Percentiles rank a stretch among this genome's conserved stretches.
These are phyloP conservation scores for Notocelia uddmanniana DNA, from an alignment of 2,888 invertebrate genomes.

Conservation along the genomic window DNA sequence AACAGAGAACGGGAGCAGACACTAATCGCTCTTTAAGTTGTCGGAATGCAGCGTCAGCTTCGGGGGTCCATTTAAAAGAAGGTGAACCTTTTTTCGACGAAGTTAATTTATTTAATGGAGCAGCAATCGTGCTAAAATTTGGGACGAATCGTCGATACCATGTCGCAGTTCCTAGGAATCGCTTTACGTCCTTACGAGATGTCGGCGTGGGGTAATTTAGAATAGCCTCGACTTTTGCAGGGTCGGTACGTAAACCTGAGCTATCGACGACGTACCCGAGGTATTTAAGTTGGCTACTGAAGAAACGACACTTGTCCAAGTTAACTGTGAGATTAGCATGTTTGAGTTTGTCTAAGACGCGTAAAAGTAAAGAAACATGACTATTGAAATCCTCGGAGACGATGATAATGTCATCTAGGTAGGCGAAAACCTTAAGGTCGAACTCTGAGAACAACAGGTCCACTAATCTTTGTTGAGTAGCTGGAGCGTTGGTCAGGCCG, in stretches of 20 bases:
- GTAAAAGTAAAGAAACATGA: too few species aligned
- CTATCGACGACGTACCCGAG: constrained; percentile 9
- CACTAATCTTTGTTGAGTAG: too few species aligned
- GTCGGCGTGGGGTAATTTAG: constrained; percentile 48
- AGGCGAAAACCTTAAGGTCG: constrained; percentile 1
- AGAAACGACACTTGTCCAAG: constrained; percentile 11
- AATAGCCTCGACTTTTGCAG: too few species aligned
- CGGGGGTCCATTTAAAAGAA: constrained; percentile 42
- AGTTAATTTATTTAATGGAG: constrained; percentile 36
- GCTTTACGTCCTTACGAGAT: constrained; percentile 46
- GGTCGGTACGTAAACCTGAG: too few species aligned
- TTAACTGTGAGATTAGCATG: constrained; percentile 7
- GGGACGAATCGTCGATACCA: constrained; percentile 47
- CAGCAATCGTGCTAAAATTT: constrained; percentile 47
- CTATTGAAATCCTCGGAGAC: constrained; percentile 2
- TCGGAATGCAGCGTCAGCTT: constrained; percentile 47
- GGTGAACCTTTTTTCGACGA: constrained; percentile 4
- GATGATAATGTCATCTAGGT: not conserved
- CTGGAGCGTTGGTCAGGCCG: too few species aligned
- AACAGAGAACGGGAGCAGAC: constrained; percentile 44
- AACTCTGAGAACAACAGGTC: too few species aligned
- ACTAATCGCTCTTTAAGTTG: too few species aligned
- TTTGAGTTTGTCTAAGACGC: not conserved
- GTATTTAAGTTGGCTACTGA: not conserved
- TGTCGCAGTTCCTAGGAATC: constrained; percentile 48